phyloP scores from a whole-genome alignment of 2,113 vertebrate species.

The Chlorocebus sabaeus region DNA sequence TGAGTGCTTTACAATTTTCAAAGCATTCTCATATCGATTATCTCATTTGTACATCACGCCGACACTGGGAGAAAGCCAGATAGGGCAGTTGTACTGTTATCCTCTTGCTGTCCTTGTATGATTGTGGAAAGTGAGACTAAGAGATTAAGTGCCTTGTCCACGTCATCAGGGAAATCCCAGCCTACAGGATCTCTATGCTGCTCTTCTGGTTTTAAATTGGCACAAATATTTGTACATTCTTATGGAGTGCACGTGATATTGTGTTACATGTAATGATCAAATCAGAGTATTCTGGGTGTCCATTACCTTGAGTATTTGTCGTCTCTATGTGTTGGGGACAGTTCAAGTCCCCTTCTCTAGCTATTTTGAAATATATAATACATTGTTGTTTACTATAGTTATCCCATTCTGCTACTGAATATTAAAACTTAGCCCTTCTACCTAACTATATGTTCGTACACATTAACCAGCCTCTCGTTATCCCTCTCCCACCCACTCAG shows the following conservation, averaged over 20 bases:
- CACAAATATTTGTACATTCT: not conserved
- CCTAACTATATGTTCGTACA: not conserved
- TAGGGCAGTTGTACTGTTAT: not conserved
- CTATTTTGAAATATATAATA: not conserved
- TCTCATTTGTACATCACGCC: conserved; percentile 2
- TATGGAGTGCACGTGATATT: not conserved
- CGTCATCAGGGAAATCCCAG: too few species aligned
- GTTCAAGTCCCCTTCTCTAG: not conserved
- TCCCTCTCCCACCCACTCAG: not conserved
- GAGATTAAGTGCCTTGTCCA: not conserved
- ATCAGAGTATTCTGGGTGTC: not conserved
- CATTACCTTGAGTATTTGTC: not conserved
- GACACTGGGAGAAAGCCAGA: not conserved
- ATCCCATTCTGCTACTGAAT: not conserved
- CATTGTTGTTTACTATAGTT: not conserved
- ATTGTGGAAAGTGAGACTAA: not conserved
- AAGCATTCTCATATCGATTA: conserved; percentile 20
- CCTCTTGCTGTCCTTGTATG: not conserved
- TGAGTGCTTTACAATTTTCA: conserved; percentile 35
- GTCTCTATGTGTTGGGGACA: not conserved
- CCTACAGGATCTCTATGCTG: not conserved
- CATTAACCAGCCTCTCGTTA: not conserved
- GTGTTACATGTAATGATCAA: not conserved
- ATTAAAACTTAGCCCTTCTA: not conserved
- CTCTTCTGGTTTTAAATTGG: not conserved